Percentiles rank a stretch among this genome's conserved stretches.
These are phyloP conservation scores for Macquaria ambigua DNA, from an alignment of 2,113 vertebrate genomes.

Conservation along the genomic window DNA sequence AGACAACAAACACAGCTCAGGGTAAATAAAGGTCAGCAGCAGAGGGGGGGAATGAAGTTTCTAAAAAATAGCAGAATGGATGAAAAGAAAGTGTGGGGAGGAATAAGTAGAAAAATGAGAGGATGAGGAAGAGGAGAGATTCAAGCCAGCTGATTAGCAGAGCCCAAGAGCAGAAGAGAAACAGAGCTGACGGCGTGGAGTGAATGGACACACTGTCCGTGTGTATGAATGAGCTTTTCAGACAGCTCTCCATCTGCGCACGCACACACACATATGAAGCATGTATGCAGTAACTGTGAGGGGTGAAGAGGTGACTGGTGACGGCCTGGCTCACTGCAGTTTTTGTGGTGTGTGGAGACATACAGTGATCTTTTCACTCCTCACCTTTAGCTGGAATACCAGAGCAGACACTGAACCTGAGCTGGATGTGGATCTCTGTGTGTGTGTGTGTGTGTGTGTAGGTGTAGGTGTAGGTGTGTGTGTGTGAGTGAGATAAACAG, in stretches of 20 bases:
- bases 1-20: constrained; percentile 6
- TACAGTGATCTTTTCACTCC: constrained; percentile 69
- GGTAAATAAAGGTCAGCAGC: background rate
- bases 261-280: constrained; percentile 17
- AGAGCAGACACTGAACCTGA: constrained; percentile 47
- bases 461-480: background rate
- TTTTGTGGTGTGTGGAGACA: constrained; percentile 26
- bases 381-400: constrained; percentile 55
- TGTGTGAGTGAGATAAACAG: background rate
- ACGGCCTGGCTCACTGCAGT: constrained; percentile 10
- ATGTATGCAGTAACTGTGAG: constrained; percentile 32
- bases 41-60: background rate
- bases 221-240: constrained; percentile 69
- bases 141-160: constrained; percentile 43
- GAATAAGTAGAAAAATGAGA: constrained; percentile 8
- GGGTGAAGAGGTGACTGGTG: constrained; percentile 30
- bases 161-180: constrained; percentile 23
- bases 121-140: constrained; percentile 30
- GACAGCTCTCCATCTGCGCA: constrained; percentile 31
- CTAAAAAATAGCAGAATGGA: background rate
- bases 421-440: background rate
- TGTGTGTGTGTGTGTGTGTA: background rate
- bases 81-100: background rate
- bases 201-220: constrained; percentile 63
- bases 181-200: constrained; percentile 10